phyloP scores from a whole-genome alignment of 1,140 invertebrate species.

The Limonius californicus region DNA sequence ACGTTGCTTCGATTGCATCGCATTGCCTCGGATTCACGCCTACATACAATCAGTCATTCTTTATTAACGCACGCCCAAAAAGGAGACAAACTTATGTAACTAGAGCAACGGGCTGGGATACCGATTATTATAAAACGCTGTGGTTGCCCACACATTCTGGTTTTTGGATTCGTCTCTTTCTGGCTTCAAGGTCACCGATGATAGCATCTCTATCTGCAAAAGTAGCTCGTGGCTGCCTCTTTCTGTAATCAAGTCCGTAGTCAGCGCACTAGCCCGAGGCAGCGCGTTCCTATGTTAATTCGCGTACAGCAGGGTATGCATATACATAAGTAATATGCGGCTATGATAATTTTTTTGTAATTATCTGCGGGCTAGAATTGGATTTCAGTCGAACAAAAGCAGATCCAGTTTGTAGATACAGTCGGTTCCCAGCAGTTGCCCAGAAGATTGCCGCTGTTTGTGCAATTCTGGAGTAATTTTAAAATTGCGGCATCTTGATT shows the following conservation, averaged over 20 bases:
- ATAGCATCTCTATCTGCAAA: not conserved
- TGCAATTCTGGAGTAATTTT: too few species aligned
- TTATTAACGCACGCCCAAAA: not conserved
- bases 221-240: not conserved
- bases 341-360: slow-evolving; percentile 6
- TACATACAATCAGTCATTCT: slow-evolving; percentile 1
- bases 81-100: slow-evolving; percentile 3
- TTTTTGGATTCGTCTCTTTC: not conserved
- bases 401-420: not conserved
- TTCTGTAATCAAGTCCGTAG: slow-evolving; percentile 3
- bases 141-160: not conserved
- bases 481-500: too few species aligned
- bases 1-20: slow-evolving; percentile 20
- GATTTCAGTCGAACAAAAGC: not conserved
- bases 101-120: not conserved
- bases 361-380: not conserved
- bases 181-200: not conserved
- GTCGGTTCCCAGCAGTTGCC: not conserved
- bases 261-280: not conserved
- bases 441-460: not conserved
- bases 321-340: slow-evolving; percentile 18
- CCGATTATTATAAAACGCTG: not conserved
- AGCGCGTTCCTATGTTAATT: slow-evolving; percentile 19
- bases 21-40: not conserved
- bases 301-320: not conserved